Evolutionary conservation across 2,113 vertebrate genomes (phyloP).

Genomic region (Pomatostomus ruficeps): DNA sequence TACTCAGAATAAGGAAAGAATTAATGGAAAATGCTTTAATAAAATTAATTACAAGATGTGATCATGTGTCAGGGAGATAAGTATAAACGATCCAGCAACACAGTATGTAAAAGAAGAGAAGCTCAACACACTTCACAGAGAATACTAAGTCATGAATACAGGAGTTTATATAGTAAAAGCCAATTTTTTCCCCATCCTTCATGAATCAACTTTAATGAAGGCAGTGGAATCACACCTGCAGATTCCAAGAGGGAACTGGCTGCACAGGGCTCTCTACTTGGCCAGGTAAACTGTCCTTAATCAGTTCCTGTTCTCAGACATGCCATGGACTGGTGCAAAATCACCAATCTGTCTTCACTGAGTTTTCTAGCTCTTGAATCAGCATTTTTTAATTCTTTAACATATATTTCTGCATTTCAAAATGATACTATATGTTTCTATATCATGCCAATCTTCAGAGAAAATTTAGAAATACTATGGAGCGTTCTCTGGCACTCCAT

Average conservation of each 20-base stretch:
- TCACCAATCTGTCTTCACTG: neutral
- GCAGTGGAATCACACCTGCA: neutral
- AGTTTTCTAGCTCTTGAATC: neutral
- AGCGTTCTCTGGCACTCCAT: neutral
- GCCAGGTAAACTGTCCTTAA: neutral
- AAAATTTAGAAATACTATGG: neutral
- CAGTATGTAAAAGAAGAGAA: neutral
- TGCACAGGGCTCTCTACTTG: neutral
- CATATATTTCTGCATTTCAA: neutral
- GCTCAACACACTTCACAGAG: neutral
- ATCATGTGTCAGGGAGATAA: neutral
- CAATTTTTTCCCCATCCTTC: neutral
- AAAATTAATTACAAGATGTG: slow-evolving; percentile 32
- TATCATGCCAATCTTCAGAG: neutral
- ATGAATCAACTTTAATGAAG: neutral
- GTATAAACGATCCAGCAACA: neutral
- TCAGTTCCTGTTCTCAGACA: neutral
- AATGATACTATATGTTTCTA: neutral
- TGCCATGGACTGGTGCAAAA: neutral
- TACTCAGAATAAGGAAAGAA: slow-evolving; percentile 28
- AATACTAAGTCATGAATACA: neutral
- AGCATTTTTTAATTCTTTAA: neutral
- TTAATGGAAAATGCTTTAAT: slow-evolving; percentile 7
- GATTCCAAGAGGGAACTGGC: neutral
- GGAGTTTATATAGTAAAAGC: neutral